These are phyloP conservation scores for Xyrichtys novacula DNA, from an alignment of 2,797 vertebrate genomes.

Conservation along the genomic window DNA sequence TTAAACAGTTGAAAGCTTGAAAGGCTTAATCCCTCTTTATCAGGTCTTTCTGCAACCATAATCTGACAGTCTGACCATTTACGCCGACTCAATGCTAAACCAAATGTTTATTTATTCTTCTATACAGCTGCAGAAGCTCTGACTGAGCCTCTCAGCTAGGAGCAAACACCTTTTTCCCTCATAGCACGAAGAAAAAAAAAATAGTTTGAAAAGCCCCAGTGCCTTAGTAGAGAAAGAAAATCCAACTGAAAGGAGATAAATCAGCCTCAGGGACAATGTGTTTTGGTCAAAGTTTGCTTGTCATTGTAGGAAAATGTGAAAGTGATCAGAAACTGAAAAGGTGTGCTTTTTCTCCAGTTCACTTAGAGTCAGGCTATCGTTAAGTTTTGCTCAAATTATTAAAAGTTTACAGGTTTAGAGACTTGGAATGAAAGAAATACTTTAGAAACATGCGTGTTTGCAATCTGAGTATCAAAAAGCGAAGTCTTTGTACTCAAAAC, in stretches of 20 bases:
- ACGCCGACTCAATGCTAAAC: constrained; percentile 7
- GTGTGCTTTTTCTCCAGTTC: no score
- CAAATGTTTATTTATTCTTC: constrained; percentile 38
- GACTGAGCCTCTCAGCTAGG: constrained; percentile 41
- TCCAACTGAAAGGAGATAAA: background rate
- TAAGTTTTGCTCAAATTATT: no score
- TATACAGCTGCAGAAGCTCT: constrained; percentile 14
- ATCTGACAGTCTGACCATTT: background rate
- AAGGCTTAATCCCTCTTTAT: background rate
- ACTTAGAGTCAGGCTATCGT: no score
- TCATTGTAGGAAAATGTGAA: background rate
- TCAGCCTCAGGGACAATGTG: background rate
- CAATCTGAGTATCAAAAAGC: no score
- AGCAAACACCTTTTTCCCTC: constrained; percentile 39
- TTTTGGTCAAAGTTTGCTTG: constrained; percentile 16
- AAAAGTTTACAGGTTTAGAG: no score
- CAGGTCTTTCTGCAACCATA: background rate
- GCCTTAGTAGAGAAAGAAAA: background rate
- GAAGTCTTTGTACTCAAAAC: no score
- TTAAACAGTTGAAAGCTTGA: background rate
- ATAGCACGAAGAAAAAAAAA: constrained; percentile 31
- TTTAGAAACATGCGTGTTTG: no score
- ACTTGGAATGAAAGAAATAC: background rate
- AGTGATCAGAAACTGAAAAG: constrained; percentile 5
- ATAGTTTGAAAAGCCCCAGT: constrained; percentile 19